These are phyloP conservation scores for Cistogaster globosa DNA, from an alignment of 2,888 invertebrate species.

Conservation along the genomic window DNA sequence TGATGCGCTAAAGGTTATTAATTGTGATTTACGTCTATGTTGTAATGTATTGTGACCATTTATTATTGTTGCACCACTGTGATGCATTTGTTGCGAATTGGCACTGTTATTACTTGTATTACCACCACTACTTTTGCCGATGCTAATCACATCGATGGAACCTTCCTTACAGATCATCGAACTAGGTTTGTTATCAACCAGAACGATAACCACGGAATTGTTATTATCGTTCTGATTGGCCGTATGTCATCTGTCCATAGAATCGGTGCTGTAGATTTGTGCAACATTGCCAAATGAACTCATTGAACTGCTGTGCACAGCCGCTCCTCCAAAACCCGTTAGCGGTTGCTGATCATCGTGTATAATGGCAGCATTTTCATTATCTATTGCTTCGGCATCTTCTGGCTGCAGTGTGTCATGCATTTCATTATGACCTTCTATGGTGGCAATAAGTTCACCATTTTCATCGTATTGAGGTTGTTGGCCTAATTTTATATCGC, in stretches of 20 bases:
- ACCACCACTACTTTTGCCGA: constrained; percentile 72
- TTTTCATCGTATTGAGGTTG: constrained; percentile 77
- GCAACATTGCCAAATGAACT: constrained; percentile 76
- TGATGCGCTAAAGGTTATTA: constrained; percentile 82
- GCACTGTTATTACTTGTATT: constrained; percentile 72
- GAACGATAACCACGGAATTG: constrained; percentile 82
- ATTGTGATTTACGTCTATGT: constrained; percentile 81
- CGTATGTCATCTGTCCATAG: constrained; percentile 82
- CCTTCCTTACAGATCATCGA: constrained; percentile 82
- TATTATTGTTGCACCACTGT: constrained; percentile 57
- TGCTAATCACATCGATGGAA: constrained; percentile 76
- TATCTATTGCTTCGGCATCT: constrained; percentile 80
- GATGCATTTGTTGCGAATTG: constrained; percentile 68
- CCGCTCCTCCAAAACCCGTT: constrained; percentile 79
- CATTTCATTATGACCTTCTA: constrained; percentile 77
- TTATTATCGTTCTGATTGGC: constrained; percentile 82
- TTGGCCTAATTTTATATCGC: constrained; percentile 72
- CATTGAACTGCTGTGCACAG: constrained; percentile 77
- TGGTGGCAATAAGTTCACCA: constrained; percentile 79
- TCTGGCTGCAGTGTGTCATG: constrained; percentile 75
- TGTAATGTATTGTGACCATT: constrained; percentile 79
- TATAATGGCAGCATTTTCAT: constrained; percentile 80
- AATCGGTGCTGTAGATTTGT: constrained; percentile 72
- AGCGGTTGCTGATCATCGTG: constrained; percentile 82
- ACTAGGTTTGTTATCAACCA: constrained; percentile 82